Base-by-base conservation (phyloP, 2,888 invertebrate genomes). In the Diaprepes abbreviatus region DNA sequence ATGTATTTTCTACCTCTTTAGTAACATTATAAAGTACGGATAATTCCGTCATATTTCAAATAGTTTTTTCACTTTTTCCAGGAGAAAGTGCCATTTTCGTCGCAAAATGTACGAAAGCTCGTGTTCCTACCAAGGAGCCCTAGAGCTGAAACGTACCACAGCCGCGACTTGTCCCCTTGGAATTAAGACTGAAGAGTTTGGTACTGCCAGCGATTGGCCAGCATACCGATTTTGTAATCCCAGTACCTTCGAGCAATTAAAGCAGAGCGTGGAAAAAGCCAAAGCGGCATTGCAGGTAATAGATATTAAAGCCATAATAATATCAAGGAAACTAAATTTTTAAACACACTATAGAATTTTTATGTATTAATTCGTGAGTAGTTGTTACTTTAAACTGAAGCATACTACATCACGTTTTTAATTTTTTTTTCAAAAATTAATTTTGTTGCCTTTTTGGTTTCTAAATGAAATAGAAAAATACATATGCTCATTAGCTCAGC, bases 181-280 rank as follows among this genome's bases (percentile, higher is more conserved):
- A 62, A 83, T 82, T 74, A 85, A 85, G 81, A 86, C 83, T 75
- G 85, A 83, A 77, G 84, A 84, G 73, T 84, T 83, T 70, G 79
- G 80, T 21, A 88, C 91, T 3, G 83, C 88, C 63, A 40, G 55
- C 14, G 92, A 92, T 83, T 92, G 92, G 91, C 90, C 91, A 0
- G 82, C 83, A 57, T 95, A 95, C 83, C 89, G 95, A 50, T 91
- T 94, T 69, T 88, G 89, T 80, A 92, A 92, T 82, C 93, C 93
- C 78, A 93, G 93, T 73, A 95, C 95, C 9, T 95, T 95, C 86
- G 94, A 95, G 80, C 94, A 95, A 82, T 85, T 95, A 72, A 95
- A 95, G 79, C 95, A 95, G 83, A 94, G 94, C 79, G 94, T 95
- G 43, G 95, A 95, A 82, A 95, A 95, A 81, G 95, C 95, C 43